Evolutionary conservation across 2,113 vertebrate species (phyloP).

Genomic region (Ranitomeya imitator): DNA sequence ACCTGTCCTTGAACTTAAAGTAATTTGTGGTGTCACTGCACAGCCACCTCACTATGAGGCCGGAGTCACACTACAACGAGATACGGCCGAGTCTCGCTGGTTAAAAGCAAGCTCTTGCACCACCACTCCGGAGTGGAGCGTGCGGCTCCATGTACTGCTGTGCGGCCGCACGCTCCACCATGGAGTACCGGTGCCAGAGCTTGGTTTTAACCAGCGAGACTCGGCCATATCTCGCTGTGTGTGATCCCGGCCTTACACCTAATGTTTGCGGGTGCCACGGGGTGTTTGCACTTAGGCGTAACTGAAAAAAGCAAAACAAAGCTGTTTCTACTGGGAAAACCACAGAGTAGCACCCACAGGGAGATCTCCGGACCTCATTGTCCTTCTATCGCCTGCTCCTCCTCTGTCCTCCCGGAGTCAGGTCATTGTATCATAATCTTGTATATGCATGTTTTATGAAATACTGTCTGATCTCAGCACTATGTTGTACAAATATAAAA

Average conservation of each 20-base stretch:
- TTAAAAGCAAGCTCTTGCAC: too few relatives aligned
- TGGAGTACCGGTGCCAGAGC: too few relatives aligned
- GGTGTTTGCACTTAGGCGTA: constrained; percentile 25
- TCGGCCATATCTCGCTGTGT: too few relatives aligned
- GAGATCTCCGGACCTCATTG: constrained; percentile 12
- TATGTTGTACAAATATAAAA: constrained; percentile 75
- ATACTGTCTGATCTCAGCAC: constrained; percentile 56
- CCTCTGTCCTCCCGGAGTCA: neutral
- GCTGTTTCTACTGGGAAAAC: neutral
- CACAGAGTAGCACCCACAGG: constrained; percentile 23
- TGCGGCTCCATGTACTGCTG: too few relatives aligned
- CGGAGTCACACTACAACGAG: too few relatives aligned
- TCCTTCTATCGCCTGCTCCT: constrained; percentile 39
- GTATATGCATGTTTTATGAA: constrained; percentile 72
- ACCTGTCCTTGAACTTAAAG: constrained; percentile 3
- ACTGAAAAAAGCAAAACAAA: neutral
- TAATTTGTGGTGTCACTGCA: constrained; percentile 40
- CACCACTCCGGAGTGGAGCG: too few relatives aligned
- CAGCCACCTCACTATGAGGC: constrained; percentile 27
- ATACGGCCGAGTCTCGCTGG: too few relatives aligned
- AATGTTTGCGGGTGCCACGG: constrained; percentile 37
- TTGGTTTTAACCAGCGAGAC: too few relatives aligned
- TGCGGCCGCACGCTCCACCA: too few relatives aligned
- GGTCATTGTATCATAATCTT: constrained; percentile 60
- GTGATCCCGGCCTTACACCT: too few relatives aligned